Conservation (phyloP, 2,888 invertebrate species). For the Epistrophe eligans region DNA sequence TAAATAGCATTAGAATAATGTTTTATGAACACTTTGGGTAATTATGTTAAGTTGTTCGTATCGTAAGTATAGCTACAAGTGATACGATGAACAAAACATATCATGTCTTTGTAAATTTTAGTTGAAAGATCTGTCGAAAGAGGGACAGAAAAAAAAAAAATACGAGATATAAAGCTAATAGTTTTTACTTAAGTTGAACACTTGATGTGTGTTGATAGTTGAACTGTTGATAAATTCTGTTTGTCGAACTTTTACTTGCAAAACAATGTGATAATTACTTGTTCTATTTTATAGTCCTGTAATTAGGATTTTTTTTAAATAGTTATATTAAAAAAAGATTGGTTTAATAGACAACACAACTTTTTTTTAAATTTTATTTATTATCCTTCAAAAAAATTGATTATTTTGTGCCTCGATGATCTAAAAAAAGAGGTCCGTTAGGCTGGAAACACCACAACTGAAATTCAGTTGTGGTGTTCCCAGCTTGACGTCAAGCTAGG, state of each 20-base stretch:
- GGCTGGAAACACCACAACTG: no score
- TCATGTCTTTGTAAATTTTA: slow-evolving; percentile 49
- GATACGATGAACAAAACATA: background rate
- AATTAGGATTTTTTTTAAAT: background rate
- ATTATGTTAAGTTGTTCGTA: slow-evolving; percentile 57
- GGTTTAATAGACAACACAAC: no score
- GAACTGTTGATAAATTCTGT: background rate
- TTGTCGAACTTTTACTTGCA: background rate
- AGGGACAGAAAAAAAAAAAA: background rate
- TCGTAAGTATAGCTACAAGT: slow-evolving; percentile 39
- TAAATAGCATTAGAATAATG: slow-evolving; percentile 68
- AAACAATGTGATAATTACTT: background rate
- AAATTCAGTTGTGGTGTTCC: no score
- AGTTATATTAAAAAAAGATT: background rate
- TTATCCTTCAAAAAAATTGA: no score
- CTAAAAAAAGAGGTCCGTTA: no score
- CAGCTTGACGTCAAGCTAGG: no score
- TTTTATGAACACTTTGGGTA: slow-evolving; percentile 56
- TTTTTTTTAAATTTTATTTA: no score
- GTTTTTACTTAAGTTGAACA: slow-evolving; percentile 18
- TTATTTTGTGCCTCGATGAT: no score
- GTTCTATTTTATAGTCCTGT: background rate
- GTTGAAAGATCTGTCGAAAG: slow-evolving; percentile 38
- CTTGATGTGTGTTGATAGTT: slow-evolving; percentile 23
- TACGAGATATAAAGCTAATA: background rate